Base-by-base conservation (phyloP, 2,113 vertebrate species). In the Willisornis vidua region DNA sequence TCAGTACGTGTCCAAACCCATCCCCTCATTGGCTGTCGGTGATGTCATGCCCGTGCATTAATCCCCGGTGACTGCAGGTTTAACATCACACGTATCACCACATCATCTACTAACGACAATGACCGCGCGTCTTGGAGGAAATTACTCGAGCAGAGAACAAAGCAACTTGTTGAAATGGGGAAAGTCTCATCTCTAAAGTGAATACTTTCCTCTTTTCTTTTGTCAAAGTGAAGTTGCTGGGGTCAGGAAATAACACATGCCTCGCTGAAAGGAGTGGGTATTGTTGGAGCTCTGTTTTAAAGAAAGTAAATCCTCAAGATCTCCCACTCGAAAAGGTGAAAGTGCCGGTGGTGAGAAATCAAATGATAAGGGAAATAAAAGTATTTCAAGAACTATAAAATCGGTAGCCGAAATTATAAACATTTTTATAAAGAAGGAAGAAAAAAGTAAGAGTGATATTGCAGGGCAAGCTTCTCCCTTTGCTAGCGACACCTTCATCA, bases 1-100 rank as follows among this genome's bases (percentile, higher is more conserved):
- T 96, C 94, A 92, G 74, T 63, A 77, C 20, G 22, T 76, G 90
- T 72, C 94, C 94, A 85, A 97, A 94, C 70, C 85, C 92, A 95
- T 49, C 48, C 68, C 91, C 93, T 86, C 94, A 98, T 97, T 97
- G 97, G 97, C 94, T 97, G 84, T 35, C 31, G 80, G 85, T 98
- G 97, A 98, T 92, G 95, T 98, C 97, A 98, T 96, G 77, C 28
- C 90, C 95, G 10, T n/a, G 87, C 74, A 94, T 96, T 96, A 96
- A 94, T 95, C 93, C 94, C 97, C 55, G 45, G 75, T 58, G 94
- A 90, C 89, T 96, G 96, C 92, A 93, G 94, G 96, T 97, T 97
- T 95, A 93, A 94, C 85, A 97, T 73, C 92, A 61, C 41, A 5
- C 61, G 6, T n/a, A 93, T 89, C 82, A 24, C 78, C 85, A 82